Base-by-base conservation (phyloP, 2,888 invertebrate genomes). In the Monoplex corrugatus region DNA sequence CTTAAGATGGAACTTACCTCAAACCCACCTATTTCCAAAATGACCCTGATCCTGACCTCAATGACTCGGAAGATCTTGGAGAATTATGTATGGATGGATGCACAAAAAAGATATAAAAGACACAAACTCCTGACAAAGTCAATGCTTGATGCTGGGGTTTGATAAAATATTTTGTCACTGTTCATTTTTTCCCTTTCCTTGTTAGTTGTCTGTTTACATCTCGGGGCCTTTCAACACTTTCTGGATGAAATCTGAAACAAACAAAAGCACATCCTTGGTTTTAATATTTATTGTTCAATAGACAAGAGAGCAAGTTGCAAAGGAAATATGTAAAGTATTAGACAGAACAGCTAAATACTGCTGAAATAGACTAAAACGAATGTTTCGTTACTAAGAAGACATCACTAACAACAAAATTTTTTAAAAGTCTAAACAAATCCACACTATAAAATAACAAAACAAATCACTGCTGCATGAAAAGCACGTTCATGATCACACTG, bases 141-240 rank as follows among this genome's bases (percentile, higher is more conserved):
- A 6, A n/a, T 1, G 28, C 68, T 10, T 28, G 43, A 78, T 38
- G 10, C 5, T 2, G 43, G 40, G n/a, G 40, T 32, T 23, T 43
- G 78, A 78, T 40, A 10, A 0, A 45, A 45, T 16, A 19, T 75
- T 35, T 75, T 75, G 2, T 75, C 10, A 38, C 0, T 35, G 35
- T 32, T 43, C 23, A 43, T 80, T 43, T 28, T 63, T 23, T 83
- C 43, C 6, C 80, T 80, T 43, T 10, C 16, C 28, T 2, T 13
- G 57, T 82, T 10, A 0, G 38, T 10, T 32, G 38, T 35, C 28
- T 50, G 32, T 88, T 75, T 85, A 88, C 50, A 45, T 89, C 28
- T 85, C 87, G 43, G 91, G 91, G 23, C 91, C 90, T 80, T 90
- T 90, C 87, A 91, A 72, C 19, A 91, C 78, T 44, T 91, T 90